These are phyloP conservation scores for Schizopygopsis pylzovi DNA, from an alignment of 2,797 vertebrate species.

Conservation along the genomic window DNA sequence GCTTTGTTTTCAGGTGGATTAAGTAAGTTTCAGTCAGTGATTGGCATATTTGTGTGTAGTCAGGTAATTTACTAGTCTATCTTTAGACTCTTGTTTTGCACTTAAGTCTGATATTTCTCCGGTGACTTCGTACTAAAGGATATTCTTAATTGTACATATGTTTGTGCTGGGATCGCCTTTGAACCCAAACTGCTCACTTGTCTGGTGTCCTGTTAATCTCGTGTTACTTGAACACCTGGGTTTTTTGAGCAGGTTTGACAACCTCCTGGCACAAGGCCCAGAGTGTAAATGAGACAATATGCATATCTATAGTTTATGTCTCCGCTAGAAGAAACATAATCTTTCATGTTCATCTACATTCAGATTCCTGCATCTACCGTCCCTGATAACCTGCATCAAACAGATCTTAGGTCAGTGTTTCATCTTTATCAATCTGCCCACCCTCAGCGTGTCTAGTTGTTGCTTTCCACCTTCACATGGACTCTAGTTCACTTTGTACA, in stretches of 20 bases:
- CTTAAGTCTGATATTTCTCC: neutral
- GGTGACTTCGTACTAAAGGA: neutral
- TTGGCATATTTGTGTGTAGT: neutral
- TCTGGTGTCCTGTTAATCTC: constrained; percentile 7
- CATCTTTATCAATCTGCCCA: constrained; percentile 20
- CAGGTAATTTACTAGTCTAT: neutral
- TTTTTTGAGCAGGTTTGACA: constrained; percentile 23
- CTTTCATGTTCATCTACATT: constrained; percentile 4
- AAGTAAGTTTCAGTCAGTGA: neutral
- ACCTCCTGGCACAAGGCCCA: neutral
- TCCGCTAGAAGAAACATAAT: neutral
- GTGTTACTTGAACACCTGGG: neutral
- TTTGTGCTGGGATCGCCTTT: neutral
- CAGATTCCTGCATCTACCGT: constrained; percentile 8
- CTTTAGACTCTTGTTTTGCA: neutral
- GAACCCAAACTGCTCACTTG: neutral
- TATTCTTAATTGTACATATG: neutral
- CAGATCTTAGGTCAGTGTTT: constrained; percentile 24
- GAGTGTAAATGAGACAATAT: neutral
- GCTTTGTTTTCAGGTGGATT: neutral
- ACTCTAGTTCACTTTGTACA: constrained; percentile 25
- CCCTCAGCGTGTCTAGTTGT: neutral
- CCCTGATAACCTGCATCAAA: constrained; percentile 1
- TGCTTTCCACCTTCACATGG: constrained; percentile 23
- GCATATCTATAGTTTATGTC: neutral